Percentiles rank a stretch among this genome's conserved stretches.
These are phyloP conservation scores for Anseranas semipalmata DNA, from an alignment of 2,113 vertebrate genomes.

Conservation along the genomic window DNA sequence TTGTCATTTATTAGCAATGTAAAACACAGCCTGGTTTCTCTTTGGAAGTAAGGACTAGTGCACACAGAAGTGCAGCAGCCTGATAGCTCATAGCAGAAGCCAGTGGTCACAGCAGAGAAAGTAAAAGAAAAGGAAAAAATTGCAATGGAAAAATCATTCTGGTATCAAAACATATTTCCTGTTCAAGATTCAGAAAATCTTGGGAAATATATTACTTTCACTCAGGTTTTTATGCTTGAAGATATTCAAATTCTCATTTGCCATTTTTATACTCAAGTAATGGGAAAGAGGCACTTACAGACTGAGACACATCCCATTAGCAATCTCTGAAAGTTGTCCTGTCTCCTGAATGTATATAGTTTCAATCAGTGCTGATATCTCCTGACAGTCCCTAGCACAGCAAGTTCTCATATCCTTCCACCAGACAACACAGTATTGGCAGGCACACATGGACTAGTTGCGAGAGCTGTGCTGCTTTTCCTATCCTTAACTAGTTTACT, in stretches of 20 bases:
- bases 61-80: not conserved
- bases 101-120: not conserved
- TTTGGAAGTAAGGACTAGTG: not conserved
- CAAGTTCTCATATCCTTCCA: not conserved
- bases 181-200: not conserved
- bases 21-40: not conserved
- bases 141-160: not conserved
- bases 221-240: not conserved
- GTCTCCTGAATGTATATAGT: not conserved
- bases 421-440: not conserved
- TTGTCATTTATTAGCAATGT: not conserved
- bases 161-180: not conserved
- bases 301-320: not conserved
- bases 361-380: not conserved
- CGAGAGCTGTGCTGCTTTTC: not conserved
- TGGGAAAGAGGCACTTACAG: not conserved
- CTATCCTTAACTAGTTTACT: not conserved
- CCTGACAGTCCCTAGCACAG: not conserved
- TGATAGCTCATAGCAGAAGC: not conserved
- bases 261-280: not conserved
- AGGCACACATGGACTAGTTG: rapidly evolving
- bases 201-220: not conserved
- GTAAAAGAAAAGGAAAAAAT: not conserved
- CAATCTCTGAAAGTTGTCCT: not conserved
- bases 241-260: not conserved